Evolutionary conservation across 2,797 vertebrate species (phyloP), one percentile per base, ranked within the genome.

Genomic region (Pipistrellus kuhlii): DNA sequence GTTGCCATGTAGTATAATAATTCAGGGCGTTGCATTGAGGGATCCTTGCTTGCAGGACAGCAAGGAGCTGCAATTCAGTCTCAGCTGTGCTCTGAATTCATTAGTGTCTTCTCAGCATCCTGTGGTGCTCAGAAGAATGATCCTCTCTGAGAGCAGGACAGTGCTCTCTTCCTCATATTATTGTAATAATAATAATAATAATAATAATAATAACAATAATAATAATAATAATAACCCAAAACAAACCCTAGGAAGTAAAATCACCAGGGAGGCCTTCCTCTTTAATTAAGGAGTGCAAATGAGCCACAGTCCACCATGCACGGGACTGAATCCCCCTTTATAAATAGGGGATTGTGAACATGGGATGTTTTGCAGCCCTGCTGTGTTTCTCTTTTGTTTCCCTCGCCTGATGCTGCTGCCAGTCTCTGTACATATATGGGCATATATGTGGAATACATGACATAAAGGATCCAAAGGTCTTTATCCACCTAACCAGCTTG

Each of bases 261-360:
- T 83, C 84, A 23, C 64, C 53, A 83, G 93, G 77, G 93, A 83
- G 85, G n/a, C 46, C 53, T 77, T 93, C 59, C 68, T 96, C 89
- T 88, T 93, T 95, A 83, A 91, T 88, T 91, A 90, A 94, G 72
- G 51, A 55, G 11, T 44, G 64, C 51, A 85, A 77, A 93, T 71
- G 89, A 85, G 73, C 76, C 55, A 32, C 18, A 44, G 32, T 25
- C 51, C 17, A 0, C 76, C 57, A 35, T 20, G 38, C 32, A 4
- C 8, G 8, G 30, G 44, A 78, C 71, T 71, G 10, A 20, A 9
- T 71, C 86, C 64, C 75, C 59, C 21, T 32, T 64, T 68, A 20
- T 71, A 81, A 75, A 69, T 8, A 73, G 46, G 64, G 32, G 17
- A 10, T 6, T 51, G 32, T 64, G 32, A 7, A 73, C 0, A 3